Evolutionary conservation across 2,888 invertebrate species (phyloP).

Genomic region (Malthinus seriepunctatus): DNA sequence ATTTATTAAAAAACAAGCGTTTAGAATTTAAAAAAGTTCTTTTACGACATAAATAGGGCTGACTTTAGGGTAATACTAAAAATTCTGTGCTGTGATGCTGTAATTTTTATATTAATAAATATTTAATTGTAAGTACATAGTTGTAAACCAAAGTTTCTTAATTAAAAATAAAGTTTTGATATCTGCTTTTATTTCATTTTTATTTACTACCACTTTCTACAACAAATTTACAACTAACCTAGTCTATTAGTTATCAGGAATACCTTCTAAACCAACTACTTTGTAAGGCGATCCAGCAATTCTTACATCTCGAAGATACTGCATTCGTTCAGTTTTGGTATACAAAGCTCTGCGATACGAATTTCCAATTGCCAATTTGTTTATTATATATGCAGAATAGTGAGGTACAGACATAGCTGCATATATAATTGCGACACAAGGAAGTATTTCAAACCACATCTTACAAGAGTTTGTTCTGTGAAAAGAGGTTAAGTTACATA

Average conservation of each 20-base stretch:
- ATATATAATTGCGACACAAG: constrained; percentile 64
- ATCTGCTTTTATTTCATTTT: neutral
- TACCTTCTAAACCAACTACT: constrained; percentile 55
- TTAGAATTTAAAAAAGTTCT: constrained; percentile 13
- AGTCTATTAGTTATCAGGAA: constrained; percentile 57
- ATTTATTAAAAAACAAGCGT: constrained; percentile 8
- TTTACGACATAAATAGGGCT: neutral
- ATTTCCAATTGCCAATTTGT: constrained; percentile 65
- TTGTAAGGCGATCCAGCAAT: constrained; percentile 65
- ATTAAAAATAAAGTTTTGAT: neutral
- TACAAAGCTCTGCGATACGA: constrained; percentile 59
- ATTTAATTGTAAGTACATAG: neutral
- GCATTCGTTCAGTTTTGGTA: constrained; percentile 58
- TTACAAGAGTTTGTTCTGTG: constrained; percentile 22
- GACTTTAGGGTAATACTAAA: neutral
- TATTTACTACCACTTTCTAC: neutral
- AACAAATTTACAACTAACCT: neutral
- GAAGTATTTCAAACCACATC: constrained; percentile 78
- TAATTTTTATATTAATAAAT: neutral
- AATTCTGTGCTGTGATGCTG: constrained; percentile 2
- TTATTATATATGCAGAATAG: constrained; percentile 63
- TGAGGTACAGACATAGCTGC: constrained; percentile 65
- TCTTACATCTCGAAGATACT: constrained; percentile 66
- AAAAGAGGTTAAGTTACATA: no score
- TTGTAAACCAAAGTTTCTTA: constrained; percentile 3